Percentiles rank a stretch among this genome's conserved stretches.
Evolutionary conservation across 2,113 vertebrate genomes (phyloP).

Genomic region (Bungarus multicinctus): DNA sequence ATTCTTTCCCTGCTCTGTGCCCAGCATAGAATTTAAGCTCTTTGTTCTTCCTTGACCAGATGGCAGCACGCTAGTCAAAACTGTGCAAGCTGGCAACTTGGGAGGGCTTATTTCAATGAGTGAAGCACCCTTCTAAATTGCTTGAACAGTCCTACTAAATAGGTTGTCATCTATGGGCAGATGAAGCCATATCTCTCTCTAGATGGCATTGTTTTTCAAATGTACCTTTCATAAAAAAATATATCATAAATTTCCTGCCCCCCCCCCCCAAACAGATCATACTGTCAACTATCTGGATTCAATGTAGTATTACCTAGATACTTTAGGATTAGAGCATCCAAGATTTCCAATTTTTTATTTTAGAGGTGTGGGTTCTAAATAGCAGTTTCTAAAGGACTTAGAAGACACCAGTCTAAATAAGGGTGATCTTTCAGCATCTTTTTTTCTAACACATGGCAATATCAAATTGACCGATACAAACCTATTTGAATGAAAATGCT

Average conservation of each 20-base stretch:
- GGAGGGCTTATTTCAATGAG: neutral
- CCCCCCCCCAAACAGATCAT: neutral
- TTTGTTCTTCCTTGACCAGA: neutral
- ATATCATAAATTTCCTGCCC: neutral
- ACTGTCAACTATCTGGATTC: neutral
- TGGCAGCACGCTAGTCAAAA: neutral
- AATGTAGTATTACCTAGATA: neutral
- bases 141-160: neutral
- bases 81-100: neutral
- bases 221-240: neutral
- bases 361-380: neutral
- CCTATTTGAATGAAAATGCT: neutral
- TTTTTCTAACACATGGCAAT: neutral
- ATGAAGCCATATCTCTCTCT: neutral
- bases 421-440: neutral
- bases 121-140: neutral
- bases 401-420: neutral
- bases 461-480: neutral
- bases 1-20: neutral
- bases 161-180: neutral
- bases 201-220: neutral
- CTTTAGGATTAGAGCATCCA: neutral
- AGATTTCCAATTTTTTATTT: neutral
- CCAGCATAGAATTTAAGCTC: neutral
- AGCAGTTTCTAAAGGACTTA: neutral